Base-by-base conservation (phyloP, 30 jellyfish, hydroid and myxozoan species). In the Turritopsis dohrnii region DNA sequence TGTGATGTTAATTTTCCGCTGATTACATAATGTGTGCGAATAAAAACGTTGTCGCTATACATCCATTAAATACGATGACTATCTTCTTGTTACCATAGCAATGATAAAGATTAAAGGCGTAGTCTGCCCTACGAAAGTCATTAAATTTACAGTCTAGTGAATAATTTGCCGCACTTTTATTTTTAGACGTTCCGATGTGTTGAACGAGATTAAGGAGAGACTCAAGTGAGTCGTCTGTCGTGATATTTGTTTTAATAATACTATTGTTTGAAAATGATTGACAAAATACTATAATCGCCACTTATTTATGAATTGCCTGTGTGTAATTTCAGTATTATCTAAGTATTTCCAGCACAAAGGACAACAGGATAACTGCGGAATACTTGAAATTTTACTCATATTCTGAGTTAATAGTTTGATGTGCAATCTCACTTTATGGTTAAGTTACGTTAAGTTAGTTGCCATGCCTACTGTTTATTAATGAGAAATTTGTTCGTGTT, bases 131-230 rank as follows among this genome's bases (percentile, higher is more conserved):
- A 27, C 77, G 0, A 17, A 69, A 69, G 77, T 69, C 77, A 27
- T 69, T 19, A 66, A 71, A 71, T 28, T 29, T 29, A 41, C 71
- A 24, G 20, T 21, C 66, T 26, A 52, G 27, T 27, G 41, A 20
- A 84, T 84, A 41, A 18, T 23, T 82, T 74, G 41, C 75, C 20
- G 52, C 65, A 9, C 26, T 84, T 74, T 52, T 75, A 21, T 31
- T 72, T 28, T 75, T 75, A 90, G 97, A 73, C 97, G 97, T 18
- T 87, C 74, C 41, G 97, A 90, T 79, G 85, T 90, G 80, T 76
- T 79, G 76, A 79, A 90, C 25, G 97, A 90, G 53, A 89, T 75
- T 21, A 74, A 90, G 1, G 82, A 82, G 83, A 90, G 85, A 76
- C 84, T 90, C 1, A 79, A 88, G 97, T 90, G 80, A 83, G 92